Evolutionary conservation across 2,797 vertebrate genomes (phyloP).

Genomic region (Caiman crocodilus): DNA sequence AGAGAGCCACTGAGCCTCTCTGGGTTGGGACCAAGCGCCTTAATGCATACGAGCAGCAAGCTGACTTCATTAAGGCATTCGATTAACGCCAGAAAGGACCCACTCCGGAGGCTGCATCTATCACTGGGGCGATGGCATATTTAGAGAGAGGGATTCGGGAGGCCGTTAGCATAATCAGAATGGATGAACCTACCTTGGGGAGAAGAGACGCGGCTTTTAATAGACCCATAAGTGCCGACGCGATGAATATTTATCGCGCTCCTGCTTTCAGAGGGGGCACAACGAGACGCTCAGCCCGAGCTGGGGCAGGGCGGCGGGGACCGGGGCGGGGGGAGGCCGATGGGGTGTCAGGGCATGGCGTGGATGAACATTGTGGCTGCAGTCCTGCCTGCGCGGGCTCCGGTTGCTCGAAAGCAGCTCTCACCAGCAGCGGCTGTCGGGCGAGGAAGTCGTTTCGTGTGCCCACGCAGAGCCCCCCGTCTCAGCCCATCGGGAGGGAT

Average conservation of each 20-base stretch:
- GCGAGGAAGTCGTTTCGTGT: too few species aligned
- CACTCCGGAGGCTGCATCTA: slow-evolving; percentile 67
- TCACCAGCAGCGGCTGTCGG: too few species aligned
- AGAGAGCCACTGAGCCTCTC: background rate
- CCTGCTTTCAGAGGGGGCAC: background rate
- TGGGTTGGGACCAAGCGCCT: slow-evolving; percentile 33
- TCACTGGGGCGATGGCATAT: slow-evolving; percentile 56
- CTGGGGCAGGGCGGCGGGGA: background rate
- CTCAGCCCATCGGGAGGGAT: too few species aligned
- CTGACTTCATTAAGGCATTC: slow-evolving; percentile 70
- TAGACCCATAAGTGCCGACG: slow-evolving; percentile 55
- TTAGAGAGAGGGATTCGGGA: slow-evolving; percentile 60
- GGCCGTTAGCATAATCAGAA: slow-evolving; percentile 68
- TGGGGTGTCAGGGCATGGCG: background rate
- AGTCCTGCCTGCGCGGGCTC: background rate
- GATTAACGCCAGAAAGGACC: slow-evolving; percentile 61
- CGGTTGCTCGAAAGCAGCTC: too few species aligned
- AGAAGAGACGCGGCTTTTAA: slow-evolving; percentile 40
- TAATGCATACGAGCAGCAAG: slow-evolving; percentile 46
- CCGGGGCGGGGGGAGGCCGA: too few species aligned
- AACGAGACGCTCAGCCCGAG: background rate
- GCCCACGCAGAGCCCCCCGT: too few species aligned
- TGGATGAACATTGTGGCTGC: too few species aligned
- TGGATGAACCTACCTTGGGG: slow-evolving; percentile 57
- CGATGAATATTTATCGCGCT: slow-evolving; percentile 66